Evolutionary conservation across 2,113 vertebrate species (phyloP).

Genomic region (Lepus americanus): DNA sequence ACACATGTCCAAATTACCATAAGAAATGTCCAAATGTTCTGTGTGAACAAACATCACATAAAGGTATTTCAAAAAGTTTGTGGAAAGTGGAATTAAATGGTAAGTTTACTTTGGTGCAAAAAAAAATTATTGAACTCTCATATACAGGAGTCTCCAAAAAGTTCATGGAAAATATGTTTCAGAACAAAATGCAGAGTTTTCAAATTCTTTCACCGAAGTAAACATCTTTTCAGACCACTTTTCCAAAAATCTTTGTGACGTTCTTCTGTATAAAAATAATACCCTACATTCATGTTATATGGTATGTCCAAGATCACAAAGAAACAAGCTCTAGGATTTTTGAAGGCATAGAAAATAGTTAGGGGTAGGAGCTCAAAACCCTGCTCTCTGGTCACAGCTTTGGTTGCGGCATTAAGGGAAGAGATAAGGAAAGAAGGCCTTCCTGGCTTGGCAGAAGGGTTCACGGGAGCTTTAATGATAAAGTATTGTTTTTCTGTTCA

Average conservation of each 20-base stretch:
- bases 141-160: too few relatives aligned
- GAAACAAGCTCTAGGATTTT: not conserved
- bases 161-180: too few relatives aligned
- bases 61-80: too few relatives aligned
- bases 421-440: not conserved
- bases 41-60: not conserved
- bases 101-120: too few relatives aligned
- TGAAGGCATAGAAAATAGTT: not conserved
- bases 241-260: too few relatives aligned
- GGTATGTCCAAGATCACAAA: not conserved
- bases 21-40: slow-evolving; percentile 23
- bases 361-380: not conserved
- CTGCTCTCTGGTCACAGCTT: not conserved
- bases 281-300: not conserved
- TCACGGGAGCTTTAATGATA: not conserved
- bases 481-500: not conserved
- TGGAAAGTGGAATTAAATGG: too few relatives aligned
- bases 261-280: slow-evolving; percentile 43
- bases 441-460: not conserved
- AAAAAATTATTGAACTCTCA: too few relatives aligned
- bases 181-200: too few relatives aligned
- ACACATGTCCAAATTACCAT: not conserved
- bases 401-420: not conserved
- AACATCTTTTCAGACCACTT: too few relatives aligned
- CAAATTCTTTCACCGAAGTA: too few relatives aligned